phyloP scores from a whole-genome alignment of 2,888 invertebrate species.

The Zeuzera pyrina region DNA sequence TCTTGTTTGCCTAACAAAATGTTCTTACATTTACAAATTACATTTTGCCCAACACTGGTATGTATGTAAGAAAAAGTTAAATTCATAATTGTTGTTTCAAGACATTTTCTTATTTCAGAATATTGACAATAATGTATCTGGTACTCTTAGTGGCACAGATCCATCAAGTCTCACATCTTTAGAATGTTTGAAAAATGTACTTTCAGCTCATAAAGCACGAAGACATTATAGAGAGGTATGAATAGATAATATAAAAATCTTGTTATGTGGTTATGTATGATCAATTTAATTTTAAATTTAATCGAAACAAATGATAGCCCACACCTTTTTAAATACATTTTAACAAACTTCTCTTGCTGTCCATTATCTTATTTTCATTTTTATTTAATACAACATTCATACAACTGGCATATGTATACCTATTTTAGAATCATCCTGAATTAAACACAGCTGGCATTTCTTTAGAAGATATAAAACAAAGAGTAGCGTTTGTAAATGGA shows the following conservation, averaged over 20 bases:
- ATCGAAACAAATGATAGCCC: not conserved
- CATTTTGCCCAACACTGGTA: no score
- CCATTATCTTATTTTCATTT: constrained; percentile 1
- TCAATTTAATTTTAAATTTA: not conserved
- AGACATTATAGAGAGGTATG: constrained; percentile 79
- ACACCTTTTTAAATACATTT: not conserved
- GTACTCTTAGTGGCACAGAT: constrained; percentile 49
- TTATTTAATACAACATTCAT: constrained; percentile 5
- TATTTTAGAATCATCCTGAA: constrained; percentile 79
- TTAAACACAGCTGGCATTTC: constrained; percentile 84
- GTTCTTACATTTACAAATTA: not conserved
- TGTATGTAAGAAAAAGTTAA: no score
- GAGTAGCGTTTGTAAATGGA: constrained; percentile 73
- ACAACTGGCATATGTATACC: no score
- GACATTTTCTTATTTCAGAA: constrained; percentile 29
- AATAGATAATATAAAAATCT: not conserved
- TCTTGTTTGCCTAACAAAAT: not conserved
- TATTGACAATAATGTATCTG: constrained; percentile 44
- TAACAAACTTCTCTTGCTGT: not conserved
- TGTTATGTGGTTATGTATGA: not conserved
- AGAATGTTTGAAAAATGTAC: constrained; percentile 78
- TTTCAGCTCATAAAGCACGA: constrained; percentile 80
- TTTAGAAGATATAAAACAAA: constrained; percentile 70
- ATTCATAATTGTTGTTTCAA: not conserved
- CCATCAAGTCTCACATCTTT: constrained; percentile 62